phyloP scores from a whole-genome alignment of 2,113 vertebrate genomes.

The Alectura lathami region DNA sequence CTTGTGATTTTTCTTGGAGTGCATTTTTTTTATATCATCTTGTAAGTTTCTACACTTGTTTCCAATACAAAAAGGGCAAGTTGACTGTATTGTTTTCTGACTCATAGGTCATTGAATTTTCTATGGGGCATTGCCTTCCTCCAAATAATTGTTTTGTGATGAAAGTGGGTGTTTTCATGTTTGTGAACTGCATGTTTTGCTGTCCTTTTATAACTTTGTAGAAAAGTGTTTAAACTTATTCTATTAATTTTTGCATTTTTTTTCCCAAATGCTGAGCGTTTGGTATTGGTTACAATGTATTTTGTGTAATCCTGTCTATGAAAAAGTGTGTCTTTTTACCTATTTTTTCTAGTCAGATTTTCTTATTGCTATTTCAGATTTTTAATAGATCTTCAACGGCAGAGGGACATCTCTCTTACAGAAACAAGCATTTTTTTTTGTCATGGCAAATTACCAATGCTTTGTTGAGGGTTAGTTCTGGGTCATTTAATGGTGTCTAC shows the following conservation, averaged over 20 bases:
- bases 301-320: neutral
- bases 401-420: neutral
- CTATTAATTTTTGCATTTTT: neutral
- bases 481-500: neutral
- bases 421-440: neutral
- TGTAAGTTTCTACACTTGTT: neutral
- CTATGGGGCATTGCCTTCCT: neutral
- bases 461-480: neutral
- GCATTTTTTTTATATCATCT: neutral
- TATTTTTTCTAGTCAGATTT: neutral
- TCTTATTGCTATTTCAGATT: neutral
- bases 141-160: neutral
- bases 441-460: accelerated
- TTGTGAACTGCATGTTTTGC: neutral
- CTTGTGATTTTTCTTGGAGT: neutral
- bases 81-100: neutral
- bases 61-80: neutral
- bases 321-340: neutral
- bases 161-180: accelerated
- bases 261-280: neutral
- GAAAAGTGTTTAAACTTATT: neutral
- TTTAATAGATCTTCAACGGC: neutral
- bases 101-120: neutral
- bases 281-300: accelerated
- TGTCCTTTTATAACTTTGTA: neutral